A percentile compares a stretch with the other conserved stretches of the same genome.
phyloP scores from a whole-genome alignment of 1,140 invertebrate genomes.

The Microplitis demolitor region DNA sequence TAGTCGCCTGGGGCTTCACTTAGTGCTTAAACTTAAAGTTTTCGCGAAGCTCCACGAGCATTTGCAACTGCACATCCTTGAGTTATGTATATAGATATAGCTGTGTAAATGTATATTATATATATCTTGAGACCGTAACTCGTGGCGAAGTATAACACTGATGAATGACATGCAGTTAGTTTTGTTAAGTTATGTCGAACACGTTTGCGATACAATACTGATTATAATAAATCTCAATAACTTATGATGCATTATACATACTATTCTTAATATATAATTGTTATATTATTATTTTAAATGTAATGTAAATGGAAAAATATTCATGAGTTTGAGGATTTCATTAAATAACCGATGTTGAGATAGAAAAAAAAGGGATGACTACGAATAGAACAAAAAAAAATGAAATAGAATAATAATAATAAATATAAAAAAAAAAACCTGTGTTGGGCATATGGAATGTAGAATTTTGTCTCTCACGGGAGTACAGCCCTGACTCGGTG shows the following conservation, averaged over 20 bases:
- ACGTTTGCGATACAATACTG: too few relatives aligned
- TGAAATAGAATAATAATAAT: neutral
- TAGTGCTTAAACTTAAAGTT: conserved; percentile 1
- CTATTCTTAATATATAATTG: too few relatives aligned
- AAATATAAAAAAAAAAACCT: neutral
- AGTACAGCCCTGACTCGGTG: neutral
- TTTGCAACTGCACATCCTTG: neutral
- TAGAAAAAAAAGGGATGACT: neutral
- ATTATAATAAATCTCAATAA: too few relatives aligned
- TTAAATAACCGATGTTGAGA: neutral
- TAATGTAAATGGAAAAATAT: too few relatives aligned
- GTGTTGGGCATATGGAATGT: neutral
- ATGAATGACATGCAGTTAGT: too few relatives aligned
- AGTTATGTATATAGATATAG: neutral
- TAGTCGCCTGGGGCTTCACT: neutral
- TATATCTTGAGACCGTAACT: too few relatives aligned
- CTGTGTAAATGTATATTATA: too few relatives aligned
- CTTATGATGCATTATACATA: too few relatives aligned
- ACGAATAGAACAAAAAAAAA: neutral
- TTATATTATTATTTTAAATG: too few relatives aligned
- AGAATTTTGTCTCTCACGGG: neutral
- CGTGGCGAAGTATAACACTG: too few relatives aligned
- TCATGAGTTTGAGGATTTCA: too few relatives aligned
- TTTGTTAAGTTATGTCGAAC: too few relatives aligned
- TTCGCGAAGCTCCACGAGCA: neutral